Evolutionary conservation across 2,888 invertebrate species (phyloP), one percentile per base, ranked within the genome.

Genomic region (Tachina fera): DNA sequence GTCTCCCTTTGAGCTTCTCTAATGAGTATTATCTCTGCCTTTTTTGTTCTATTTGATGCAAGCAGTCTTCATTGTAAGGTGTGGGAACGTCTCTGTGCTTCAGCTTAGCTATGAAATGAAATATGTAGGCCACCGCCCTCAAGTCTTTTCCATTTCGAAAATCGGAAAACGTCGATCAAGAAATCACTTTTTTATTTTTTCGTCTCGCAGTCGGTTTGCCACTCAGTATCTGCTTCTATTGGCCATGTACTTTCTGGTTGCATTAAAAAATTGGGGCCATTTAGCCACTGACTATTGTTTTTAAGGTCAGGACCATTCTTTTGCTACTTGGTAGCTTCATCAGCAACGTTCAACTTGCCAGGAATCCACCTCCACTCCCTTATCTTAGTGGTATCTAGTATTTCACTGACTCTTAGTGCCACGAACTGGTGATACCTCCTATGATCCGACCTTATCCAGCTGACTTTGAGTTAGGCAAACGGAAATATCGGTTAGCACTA

Each of bases 201-300:
- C 3, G 31, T 31, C 31, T 31, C 31, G 31, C 16, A 56, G 11
- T 71, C 70, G 16, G 56, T 43, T 19, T 9, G n/a, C 14, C 31
- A 31, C 31, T 56, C 19, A 8, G 14, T 45, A 14, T 47, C 72
- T 19, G 43, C 19, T 22, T 45, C 60, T 3, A 11, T 47, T 47
- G 58, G 58, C 60, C 72, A 60, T 31, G 8, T 22, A 43, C 41
- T 53, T 10, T 51, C 41, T 1, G 8, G 53, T 51, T 71, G 41
- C 53, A 22, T 68, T 39, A 58, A 71, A 56, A 56, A 71, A 16
- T 31, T 53, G 16, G 53, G 70, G 10, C 49, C 49, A 49, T 68
- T 68, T 14, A 68, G 22, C 41, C 70, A 70, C 1, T 56, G 71
- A 13, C 39, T 71, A n/a, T 19, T 14, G 43, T 19, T 71, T 56